phyloP scores from a whole-genome alignment of 2,797 vertebrate genomes.

The Spea hammondii region DNA sequence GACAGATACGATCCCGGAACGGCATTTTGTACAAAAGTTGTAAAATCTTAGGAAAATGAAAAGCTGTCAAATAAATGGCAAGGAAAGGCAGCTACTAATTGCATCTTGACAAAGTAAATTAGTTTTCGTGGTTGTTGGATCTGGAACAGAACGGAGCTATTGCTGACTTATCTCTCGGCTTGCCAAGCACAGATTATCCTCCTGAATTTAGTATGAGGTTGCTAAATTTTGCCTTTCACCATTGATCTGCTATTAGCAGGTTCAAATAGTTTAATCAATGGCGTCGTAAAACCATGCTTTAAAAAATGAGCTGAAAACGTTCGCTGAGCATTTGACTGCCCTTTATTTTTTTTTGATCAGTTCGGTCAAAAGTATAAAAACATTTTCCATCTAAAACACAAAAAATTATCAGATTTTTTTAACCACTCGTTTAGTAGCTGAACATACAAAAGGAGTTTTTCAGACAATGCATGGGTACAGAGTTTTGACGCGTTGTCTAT shows the following conservation, averaged over 20 bases:
- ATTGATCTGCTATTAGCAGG: slow-evolving; percentile 36
- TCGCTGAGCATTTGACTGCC: background rate
- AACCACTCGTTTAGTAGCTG: no score
- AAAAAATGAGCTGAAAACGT: slow-evolving; percentile 10
- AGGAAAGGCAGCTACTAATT: slow-evolving; percentile 66
- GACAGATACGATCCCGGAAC: slow-evolving; percentile 68
- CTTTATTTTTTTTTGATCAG: no score
- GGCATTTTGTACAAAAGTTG: slow-evolving; percentile 71
- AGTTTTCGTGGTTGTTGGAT: slow-evolving; percentile 61
- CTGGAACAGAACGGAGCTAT: slow-evolving; percentile 37
- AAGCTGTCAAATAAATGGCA: slow-evolving; percentile 71
- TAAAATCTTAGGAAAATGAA: slow-evolving; percentile 69
- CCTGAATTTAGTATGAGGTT: background rate
- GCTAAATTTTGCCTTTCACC: slow-evolving; percentile 5
- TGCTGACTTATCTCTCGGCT: background rate
- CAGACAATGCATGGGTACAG: no score
- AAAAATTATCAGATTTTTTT: no score
- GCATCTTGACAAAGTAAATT: slow-evolving; percentile 68
- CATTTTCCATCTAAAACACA: no score
- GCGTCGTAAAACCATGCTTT: background rate
- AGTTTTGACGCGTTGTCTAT: no score
- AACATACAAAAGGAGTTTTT: no score
- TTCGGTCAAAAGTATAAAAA: no score
- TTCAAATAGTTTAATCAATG: slow-evolving; percentile 22
- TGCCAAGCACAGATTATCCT: slow-evolving; percentile 3